These are phyloP conservation scores for Ctenopoma multispine DNA, from an alignment of 2,797 vertebrate species.

Conservation along the genomic window DNA sequence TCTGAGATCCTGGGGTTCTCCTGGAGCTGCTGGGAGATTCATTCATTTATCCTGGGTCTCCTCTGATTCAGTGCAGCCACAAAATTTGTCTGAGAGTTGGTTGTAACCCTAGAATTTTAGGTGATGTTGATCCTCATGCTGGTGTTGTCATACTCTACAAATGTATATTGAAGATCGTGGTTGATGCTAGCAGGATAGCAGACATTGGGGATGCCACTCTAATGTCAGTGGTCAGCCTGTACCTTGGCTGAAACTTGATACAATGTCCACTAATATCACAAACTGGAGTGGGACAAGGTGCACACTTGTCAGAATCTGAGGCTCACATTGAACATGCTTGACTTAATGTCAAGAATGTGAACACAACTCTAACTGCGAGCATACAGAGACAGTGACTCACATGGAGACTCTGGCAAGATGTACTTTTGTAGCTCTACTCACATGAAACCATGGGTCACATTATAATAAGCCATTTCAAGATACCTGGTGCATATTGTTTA, in stretches of 20 bases:
- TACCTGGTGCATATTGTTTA: background rate
- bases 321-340: constrained; percentile 25
- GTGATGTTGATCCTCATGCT: constrained; percentile 6
- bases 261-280: constrained; percentile 45
- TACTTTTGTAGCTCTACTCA: background rate
- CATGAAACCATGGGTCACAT: background rate
- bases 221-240: constrained; percentile 44
- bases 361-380: constrained; percentile 26
- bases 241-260: constrained; percentile 46
- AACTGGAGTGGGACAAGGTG: constrained; percentile 34
- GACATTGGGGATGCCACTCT: constrained; percentile 27
- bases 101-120: constrained; percentile 8
- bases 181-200: constrained; percentile 11
- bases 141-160: constrained; percentile 10
- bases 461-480: constrained; percentile 5
- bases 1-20: background rate
- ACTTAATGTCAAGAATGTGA: constrained; percentile 58
- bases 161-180: background rate
- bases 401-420: constrained; percentile 5
- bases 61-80: background rate
- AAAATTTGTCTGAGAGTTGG: background rate
- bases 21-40: background rate
- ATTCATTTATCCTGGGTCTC: background rate
- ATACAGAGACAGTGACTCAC: constrained; percentile 42
- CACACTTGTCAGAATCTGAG: constrained; percentile 17